These are phyloP conservation scores for Chaenocephalus aceratus DNA, from an alignment of 2,113 vertebrate species.

Conservation along the genomic window DNA sequence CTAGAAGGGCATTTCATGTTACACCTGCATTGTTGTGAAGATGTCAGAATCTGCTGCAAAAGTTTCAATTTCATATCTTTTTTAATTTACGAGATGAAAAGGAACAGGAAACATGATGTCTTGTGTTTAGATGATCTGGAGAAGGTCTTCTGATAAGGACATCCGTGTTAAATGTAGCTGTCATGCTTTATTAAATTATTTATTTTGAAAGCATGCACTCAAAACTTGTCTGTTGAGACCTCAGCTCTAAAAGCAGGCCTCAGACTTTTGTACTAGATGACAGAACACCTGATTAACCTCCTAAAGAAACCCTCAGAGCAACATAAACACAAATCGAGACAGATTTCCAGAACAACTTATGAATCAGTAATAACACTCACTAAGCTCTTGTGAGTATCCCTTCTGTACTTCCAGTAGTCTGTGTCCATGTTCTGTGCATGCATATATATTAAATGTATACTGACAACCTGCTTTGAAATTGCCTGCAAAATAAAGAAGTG, in stretches of 20 bases:
- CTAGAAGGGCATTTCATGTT: background rate
- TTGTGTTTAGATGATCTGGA: background rate
- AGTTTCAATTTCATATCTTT: background rate
- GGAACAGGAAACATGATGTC: constrained; percentile 18
- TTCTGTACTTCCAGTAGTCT: constrained; percentile 63
- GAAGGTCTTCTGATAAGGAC: background rate
- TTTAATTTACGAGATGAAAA: background rate
- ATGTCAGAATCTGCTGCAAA: background rate
- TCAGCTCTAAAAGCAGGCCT: too few relatives aligned
- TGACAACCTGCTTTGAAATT: constrained; percentile 56
- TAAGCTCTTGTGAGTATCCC: constrained; percentile 71
- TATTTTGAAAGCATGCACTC: background rate
- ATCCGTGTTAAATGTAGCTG: constrained; percentile 2
- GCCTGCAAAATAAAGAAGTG: constrained; percentile 40
- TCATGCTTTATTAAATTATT: background rate
- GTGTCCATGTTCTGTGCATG: constrained; percentile 60
- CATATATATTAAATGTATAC: constrained; percentile 77
- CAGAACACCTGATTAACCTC: background rate
- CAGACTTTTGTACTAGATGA: background rate
- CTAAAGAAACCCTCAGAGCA: background rate
- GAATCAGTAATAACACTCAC: constrained; percentile 54
- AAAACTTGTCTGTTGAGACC: background rate
- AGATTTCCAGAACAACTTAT: too few relatives aligned
- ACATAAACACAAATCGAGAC: background rate
- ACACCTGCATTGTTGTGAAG: too few relatives aligned